Conservation (phyloP, 2,888 invertebrate species). For the Parochlus steinenii region DNA sequence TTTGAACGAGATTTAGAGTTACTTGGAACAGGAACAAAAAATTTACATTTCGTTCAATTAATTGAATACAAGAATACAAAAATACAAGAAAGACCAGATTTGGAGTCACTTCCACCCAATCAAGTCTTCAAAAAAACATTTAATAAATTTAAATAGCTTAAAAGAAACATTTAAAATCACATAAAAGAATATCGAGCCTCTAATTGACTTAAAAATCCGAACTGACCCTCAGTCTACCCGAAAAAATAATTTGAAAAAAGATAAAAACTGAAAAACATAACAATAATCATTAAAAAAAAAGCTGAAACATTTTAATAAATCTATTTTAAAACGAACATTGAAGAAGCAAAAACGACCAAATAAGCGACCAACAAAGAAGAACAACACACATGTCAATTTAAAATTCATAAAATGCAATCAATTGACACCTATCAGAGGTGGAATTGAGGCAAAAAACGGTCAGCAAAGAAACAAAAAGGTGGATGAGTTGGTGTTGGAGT, state of each 20-base stretch:
- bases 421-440: slow-evolving; percentile 9
- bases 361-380: not conserved
- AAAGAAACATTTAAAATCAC: no score
- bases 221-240: no score
- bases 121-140: no score
- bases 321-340: not conserved
- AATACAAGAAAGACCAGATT: slow-evolving; percentile 5
- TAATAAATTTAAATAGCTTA: no score
- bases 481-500: no score
- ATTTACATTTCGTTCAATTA: slow-evolving; percentile 7
- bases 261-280: slow-evolving; percentile 1
- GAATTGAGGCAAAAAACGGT: no score
- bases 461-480: no score
- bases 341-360: not conserved
- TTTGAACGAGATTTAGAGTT: not conserved
- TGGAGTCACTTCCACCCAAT: no score
- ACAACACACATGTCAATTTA: slow-evolving; percentile 9
- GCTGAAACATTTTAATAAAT: slow-evolving; percentile 2
- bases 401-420: slow-evolving; percentile 12
- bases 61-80: slow-evolving; percentile 10
- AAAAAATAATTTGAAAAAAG: no score
- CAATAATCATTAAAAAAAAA: slow-evolving; percentile 1
- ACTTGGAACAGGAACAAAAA: not conserved
- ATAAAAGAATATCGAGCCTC: no score
- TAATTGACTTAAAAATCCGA: not conserved